These are phyloP conservation scores for Scomberomorus guttatus DNA, from an alignment of 2,797 vertebrate species.

Conservation along the genomic window DNA sequence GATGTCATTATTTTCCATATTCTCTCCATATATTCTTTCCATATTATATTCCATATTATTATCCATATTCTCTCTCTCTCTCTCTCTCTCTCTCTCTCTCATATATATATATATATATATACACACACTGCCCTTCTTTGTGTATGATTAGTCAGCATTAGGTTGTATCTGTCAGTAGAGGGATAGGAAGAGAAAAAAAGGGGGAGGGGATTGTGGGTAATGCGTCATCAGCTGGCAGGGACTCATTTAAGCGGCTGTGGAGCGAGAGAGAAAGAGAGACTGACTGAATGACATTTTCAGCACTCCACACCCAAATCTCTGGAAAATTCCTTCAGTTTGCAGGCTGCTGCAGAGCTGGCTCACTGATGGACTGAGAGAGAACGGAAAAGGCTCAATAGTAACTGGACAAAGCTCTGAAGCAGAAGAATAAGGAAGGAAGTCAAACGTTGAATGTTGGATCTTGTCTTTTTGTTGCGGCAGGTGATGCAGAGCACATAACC, in stretches of 20 bases:
- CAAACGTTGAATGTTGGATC: neutral
- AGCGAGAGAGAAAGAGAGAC: slow-evolving; percentile 41
- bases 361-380: neutral
- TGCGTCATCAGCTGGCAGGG: slow-evolving; percentile 74
- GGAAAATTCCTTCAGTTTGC: slow-evolving; percentile 66
- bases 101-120: neutral
- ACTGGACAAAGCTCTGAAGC: neutral
- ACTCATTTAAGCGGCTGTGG: slow-evolving; percentile 65
- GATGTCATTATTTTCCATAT: slow-evolving; percentile 73
- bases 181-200: neutral
- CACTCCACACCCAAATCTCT: slow-evolving; percentile 62
- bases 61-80: slow-evolving; percentile 60
- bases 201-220: slow-evolving; percentile 58
- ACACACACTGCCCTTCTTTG: slow-evolving; percentile 33
- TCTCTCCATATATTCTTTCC: too few relatives aligned
- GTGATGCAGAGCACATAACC: slow-evolving; percentile 33
- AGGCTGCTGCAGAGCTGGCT: slow-evolving; percentile 8
- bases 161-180: slow-evolving; percentile 48
- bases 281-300: slow-evolving; percentile 52
- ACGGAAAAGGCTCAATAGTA: neutral
- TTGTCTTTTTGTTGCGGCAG: neutral
- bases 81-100: slow-evolving; percentile 24
- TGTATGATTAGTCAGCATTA: slow-evolving; percentile 74
- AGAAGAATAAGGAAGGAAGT: neutral
- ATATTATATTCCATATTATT: too few relatives aligned